These are phyloP conservation scores for Catalaphyllia jardinei DNA, from an alignment of 64 coral and sea anemone genomes.

Conservation along the genomic window DNA sequence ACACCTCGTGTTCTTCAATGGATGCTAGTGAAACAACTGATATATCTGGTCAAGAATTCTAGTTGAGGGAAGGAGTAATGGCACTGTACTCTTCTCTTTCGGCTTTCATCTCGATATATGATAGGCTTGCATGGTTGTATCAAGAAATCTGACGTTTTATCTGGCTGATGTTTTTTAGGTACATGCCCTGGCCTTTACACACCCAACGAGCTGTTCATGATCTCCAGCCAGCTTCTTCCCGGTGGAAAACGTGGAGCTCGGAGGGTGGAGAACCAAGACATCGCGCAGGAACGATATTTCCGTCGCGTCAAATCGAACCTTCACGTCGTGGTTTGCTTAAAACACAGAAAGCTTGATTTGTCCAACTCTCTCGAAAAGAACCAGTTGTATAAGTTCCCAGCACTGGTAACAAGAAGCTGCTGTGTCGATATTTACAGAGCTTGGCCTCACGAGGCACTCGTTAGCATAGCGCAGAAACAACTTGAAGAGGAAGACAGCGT, in stretches of 20 bases:
- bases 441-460: conserved; percentile 78
- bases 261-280: conserved; percentile 79
- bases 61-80: too few species aligned
- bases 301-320: conserved; percentile 87
- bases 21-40: too few species aligned
- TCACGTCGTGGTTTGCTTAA: conserved; percentile 80
- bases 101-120: too few species aligned
- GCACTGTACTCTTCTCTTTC: too few species aligned
- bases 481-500: conserved; percentile 56
- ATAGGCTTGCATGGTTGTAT: too few species aligned
- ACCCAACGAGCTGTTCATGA: conserved; percentile 76
- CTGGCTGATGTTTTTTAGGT: conserved; percentile 42
- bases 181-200: conserved; percentile 93
- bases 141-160: not conserved
- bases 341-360: conserved; percentile 39
- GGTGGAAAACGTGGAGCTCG: conserved; percentile 72
- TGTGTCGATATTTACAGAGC: conserved; percentile 87
- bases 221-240: conserved; percentile 92
- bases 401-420: conserved; percentile 79
- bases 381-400: conserved; percentile 66
- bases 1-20: too few species aligned
- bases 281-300: conserved; percentile 93
- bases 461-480: conserved; percentile 72
- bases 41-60: too few species aligned
- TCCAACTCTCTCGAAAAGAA: conserved; percentile 15